Evolutionary conservation across 2,888 invertebrate species (phyloP).

Genomic region (Macroteleia sp.): DNA sequence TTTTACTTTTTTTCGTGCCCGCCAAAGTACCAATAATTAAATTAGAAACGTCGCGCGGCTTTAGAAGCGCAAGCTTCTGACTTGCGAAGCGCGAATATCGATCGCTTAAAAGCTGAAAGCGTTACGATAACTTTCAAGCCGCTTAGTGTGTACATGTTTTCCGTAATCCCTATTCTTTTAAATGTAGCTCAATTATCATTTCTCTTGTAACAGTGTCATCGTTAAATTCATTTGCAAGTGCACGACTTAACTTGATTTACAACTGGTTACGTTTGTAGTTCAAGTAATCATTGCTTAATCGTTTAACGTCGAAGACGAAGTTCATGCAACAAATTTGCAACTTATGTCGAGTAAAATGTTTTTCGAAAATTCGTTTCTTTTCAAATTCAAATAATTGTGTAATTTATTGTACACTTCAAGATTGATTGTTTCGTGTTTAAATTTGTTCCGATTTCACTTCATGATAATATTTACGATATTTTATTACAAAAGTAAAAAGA

Average conservation of each 20-base stretch:
- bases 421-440: too few species aligned
- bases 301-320: slow-evolving; percentile 15
- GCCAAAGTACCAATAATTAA: slow-evolving; percentile 64
- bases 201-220: slow-evolving; percentile 33
- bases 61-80: slow-evolving; percentile 59
- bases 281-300: neutral
- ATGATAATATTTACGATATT: too few species aligned
- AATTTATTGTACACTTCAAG: too few species aligned
- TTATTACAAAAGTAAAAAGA: too few species aligned
- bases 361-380: too few species aligned
- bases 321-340: too few species aligned
- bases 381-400: too few species aligned
- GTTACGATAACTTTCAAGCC: slow-evolving; percentile 56
- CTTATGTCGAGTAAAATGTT: too few species aligned
- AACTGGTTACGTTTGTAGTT: neutral
- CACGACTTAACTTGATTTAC: slow-evolving; percentile 25
- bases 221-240: slow-evolving; percentile 36
- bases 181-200: slow-evolving; percentile 52
- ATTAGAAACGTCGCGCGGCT: slow-evolving; percentile 64
- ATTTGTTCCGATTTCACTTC: too few species aligned
- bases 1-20: slow-evolving; percentile 49
- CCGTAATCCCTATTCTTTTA: slow-evolving; percentile 47
- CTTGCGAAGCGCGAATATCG: slow-evolving; percentile 63
- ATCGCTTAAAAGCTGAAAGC: slow-evolving; percentile 65
- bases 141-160: slow-evolving; percentile 55